Base-by-base conservation (phyloP, 2,113 vertebrate genomes). In the Atherinomorus stipes region DNA sequence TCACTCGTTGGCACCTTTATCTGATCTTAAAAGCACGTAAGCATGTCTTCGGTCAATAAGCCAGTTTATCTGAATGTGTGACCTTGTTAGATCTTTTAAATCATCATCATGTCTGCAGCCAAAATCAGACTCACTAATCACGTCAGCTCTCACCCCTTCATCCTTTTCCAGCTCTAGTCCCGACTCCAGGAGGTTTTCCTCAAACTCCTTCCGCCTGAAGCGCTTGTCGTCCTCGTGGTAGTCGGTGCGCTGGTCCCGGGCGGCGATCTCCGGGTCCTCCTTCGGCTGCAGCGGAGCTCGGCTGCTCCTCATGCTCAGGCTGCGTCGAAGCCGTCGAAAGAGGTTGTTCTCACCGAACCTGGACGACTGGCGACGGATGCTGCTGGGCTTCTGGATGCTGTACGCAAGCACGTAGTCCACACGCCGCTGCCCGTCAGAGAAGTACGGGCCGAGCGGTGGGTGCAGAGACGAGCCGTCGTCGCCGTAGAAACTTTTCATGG, bases 371-470 rank as follows among this genome's bases (percentile, higher is more conserved):
- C 86, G 90, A 18, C 64, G 89, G 31, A 87, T 77, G 0, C 88
- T 66, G 0, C 80, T 83, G 11, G 94, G 89, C 79, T 96, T 95
- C 87, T 96, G 95, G 85, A 96, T 94, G 0, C 95, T 93, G 90
- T 99, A 99, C 0, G 96, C 95, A 45, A 99, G 88, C 57, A 98
- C 95, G 26, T 97, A 99, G 85, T 99, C 98, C 69, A 98, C 96
- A 68, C 95, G 95, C 18, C 96, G 94, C 57, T 79, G 85, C 47
- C 97, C 97, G 1, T 99, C 98, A 26, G 90, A 72, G 88, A 99
- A 97, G 92, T 94, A 98, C 0, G 96, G 94, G 37, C 96, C 96
- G 0, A 91, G 92, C 13, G 86, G 64, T 0, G 38, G 92, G 71
- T 92, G 89, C 58, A 89, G 78, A 0, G 93, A 88, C 0, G 92